Evolutionary conservation across 2,797 vertebrate genomes (phyloP), one percentile per base, ranked within the genome.

Genomic region (Coracias cyanogaster): DNA sequence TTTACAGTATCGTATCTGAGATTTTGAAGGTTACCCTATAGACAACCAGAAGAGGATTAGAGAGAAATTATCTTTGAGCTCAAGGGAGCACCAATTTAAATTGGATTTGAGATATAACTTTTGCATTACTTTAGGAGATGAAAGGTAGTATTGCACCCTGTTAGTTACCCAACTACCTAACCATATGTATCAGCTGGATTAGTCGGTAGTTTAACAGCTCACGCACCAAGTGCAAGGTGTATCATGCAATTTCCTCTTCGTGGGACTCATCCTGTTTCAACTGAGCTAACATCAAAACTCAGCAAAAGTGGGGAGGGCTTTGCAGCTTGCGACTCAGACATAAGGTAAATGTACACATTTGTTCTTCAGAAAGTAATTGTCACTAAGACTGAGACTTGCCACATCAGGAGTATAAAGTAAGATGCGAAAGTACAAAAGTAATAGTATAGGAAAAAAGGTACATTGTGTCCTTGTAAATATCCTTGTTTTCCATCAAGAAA

Each of bases 21-120:
- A 93, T 62, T 95, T 88, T 82, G 91, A 96, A 97, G 85, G 89
- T 94, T 95, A 96, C 69, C 37, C 18, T 46, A 65, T 65, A 91
- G 91, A 95, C 91, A 96, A 84, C 73, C 81, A 57, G 93, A 91
- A 96, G 73, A 96, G 66, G 81, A 96, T 95, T 96, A 96, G 89
- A 96, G 93, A 88, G 48, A 97, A 97, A 97, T 98, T 88, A 92
- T 94, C 90, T 97, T 78, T 92, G 83, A 94, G 84, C 87, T 97
- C 93, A 84, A 88, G 94, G 93, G 92, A 97, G 70, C 76, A 80
- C 87, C 82, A 65, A 80, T 95, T 96, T 97, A 95, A 96, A 95
- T 95, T 96, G 96, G 89, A 95, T 97, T 94, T 96, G 88, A 92
- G 86, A 94, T 83, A 90, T 2, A 91, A 91, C 70, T 90, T 96